Percentiles rank a stretch among this genome's conserved stretches.
Evolutionary conservation across 2,888 invertebrate genomes (phyloP).

Genomic region (Cerceris ruficornis): DNA sequence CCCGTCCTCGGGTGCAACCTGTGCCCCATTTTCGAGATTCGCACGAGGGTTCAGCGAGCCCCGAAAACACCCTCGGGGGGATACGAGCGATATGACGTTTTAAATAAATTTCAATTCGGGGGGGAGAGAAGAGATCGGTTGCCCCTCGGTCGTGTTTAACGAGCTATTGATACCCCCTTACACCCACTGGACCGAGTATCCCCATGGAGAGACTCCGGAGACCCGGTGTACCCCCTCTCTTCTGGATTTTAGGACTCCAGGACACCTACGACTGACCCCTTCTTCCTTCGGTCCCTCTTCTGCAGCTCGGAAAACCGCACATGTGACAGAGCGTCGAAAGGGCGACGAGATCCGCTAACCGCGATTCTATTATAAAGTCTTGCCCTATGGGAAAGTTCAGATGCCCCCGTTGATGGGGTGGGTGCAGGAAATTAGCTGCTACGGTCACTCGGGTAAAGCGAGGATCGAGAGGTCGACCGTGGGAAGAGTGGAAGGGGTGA

Average conservation of each 20-base stretch:
- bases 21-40: constrained; percentile 73
- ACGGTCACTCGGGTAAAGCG: constrained; percentile 34
- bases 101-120: constrained; percentile 80
- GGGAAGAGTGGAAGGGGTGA: constrained; percentile 27
- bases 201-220: constrained; percentile 19
- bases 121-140: constrained; percentile 28
- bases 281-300: constrained; percentile 13
- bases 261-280: neutral
- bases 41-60: constrained; percentile 63
- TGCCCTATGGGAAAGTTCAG: constrained; percentile 72
- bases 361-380: constrained; percentile 73
- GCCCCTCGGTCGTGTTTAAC: constrained; percentile 75
- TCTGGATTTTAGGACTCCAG: constrained; percentile 9
- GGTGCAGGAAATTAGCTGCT: constrained; percentile 55
- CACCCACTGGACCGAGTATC: constrained; percentile 44
- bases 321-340: constrained; percentile 56
- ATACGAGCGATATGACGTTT: constrained; percentile 60
- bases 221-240: constrained; percentile 37
- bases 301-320: constrained; percentile 61
- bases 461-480: constrained; percentile 9
- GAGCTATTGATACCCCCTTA: constrained; percentile 80
- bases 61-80: constrained; percentile 32
- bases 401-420: constrained; percentile 48
- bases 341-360: constrained; percentile 21
- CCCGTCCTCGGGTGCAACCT: constrained; percentile 70